Percentiles rank a stretch among this genome's conserved stretches.
These are phyloP conservation scores for Dendroctonus ponderosae DNA, from an alignment of 1,140 invertebrate genomes.

Conservation along the genomic window DNA sequence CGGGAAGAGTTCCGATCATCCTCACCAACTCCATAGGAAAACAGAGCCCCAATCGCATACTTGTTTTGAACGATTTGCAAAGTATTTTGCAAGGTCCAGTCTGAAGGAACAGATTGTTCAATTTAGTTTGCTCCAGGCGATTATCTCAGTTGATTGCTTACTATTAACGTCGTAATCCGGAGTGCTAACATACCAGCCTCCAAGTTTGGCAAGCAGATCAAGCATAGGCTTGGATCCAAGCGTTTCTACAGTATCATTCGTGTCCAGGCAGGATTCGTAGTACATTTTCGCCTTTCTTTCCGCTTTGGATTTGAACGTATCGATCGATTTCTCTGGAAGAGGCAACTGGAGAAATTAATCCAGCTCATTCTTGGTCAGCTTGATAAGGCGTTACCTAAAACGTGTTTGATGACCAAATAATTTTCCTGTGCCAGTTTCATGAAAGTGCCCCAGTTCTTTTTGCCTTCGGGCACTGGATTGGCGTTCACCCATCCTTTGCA, in stretches of 20 bases:
- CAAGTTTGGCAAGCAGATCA: conserved; percentile 68
- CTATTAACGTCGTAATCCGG: conserved; percentile 54
- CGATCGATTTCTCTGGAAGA: conserved; percentile 58
- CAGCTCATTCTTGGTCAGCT: too few relatives aligned
- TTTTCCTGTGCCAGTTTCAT: conserved; percentile 90
- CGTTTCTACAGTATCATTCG: conserved; percentile 85
- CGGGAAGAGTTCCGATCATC: conserved; percentile 89
- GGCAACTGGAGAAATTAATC: not conserved
- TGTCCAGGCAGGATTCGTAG: conserved; percentile 91
- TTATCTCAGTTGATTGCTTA: conserved; percentile 8
- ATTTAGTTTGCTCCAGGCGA: not conserved
- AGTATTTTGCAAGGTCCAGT: conserved; percentile 75
- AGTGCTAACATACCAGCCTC: conserved; percentile 62
- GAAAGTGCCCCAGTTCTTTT: conserved; percentile 94
- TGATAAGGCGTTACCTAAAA: conserved; percentile 62
- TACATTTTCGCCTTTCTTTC: conserved; percentile 88
- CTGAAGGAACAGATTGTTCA: conserved; percentile 27
- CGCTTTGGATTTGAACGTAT: conserved; percentile 69
- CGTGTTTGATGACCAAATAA: conserved; percentile 87
- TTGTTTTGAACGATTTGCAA: conserved; percentile 81
- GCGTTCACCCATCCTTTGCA: conserved; percentile 91
- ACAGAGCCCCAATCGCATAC: conserved; percentile 85
- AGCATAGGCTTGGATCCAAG: conserved; percentile 78
- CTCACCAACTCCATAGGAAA: conserved; percentile 87
- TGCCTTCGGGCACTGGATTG: conserved; percentile 90